A percentile compares a stretch with the other conserved stretches of the same genome.
Conservation (phyloP, 1,140 invertebrate genomes). For the Procambarus clarkii region DNA sequence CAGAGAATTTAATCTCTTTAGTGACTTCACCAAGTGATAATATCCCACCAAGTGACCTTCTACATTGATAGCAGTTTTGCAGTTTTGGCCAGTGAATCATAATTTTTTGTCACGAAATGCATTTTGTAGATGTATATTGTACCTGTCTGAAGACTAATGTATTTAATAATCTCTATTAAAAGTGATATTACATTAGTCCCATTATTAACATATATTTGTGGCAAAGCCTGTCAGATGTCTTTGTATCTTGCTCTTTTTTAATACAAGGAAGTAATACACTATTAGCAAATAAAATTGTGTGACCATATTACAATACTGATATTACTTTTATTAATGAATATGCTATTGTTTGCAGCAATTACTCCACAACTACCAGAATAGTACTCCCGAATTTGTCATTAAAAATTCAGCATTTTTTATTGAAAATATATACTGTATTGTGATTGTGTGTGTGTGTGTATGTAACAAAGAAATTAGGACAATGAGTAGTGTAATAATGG, state of each 20-base stretch:
- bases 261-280: background rate
- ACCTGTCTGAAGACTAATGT: background rate
- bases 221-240: background rate
- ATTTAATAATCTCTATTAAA: background rate
- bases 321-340: no score
- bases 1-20: background rate
- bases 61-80: conserved; percentile 14
- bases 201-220: background rate
- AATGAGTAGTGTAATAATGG: no score
- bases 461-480: no score
- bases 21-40: conserved; percentile 28
- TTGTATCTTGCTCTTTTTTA: background rate
- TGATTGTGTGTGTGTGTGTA: no score
- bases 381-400: no score
- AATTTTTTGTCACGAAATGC: background rate
- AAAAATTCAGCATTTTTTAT: no score
- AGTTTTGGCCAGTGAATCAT: conserved; percentile 1
- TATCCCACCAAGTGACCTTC: conserved; percentile 54
- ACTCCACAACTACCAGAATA: no score
- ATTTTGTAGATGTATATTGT: background rate
- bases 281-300: no score
- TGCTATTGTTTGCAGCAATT: no score
- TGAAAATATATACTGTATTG: no score
- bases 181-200: conserved; percentile 17
- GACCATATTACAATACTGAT: no score